Evolutionary conservation across 2,888 invertebrate species (phyloP).

Genomic region (Nesidiocoris tenuis): DNA sequence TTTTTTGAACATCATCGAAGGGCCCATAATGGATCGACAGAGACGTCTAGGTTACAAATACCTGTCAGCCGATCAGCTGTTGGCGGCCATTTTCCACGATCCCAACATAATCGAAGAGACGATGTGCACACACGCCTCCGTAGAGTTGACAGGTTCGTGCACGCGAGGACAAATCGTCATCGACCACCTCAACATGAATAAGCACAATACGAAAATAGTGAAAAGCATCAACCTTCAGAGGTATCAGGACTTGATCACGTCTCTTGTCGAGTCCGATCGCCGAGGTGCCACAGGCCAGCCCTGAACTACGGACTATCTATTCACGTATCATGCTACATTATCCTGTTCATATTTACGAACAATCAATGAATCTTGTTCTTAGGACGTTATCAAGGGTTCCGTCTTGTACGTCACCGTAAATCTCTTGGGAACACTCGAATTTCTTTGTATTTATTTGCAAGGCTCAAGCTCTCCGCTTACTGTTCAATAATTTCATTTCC

Average conservation of each 20-base stretch:
- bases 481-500: too few relatives aligned
- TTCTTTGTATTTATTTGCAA: too few relatives aligned
- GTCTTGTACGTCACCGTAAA: too few relatives aligned
- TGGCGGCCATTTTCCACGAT: constrained; percentile 40
- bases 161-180: constrained; percentile 49
- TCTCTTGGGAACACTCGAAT: too few relatives aligned
- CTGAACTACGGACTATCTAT: too few relatives aligned
- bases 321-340: too few relatives aligned
- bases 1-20: constrained; percentile 47
- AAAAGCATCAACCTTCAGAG: constrained; percentile 43
- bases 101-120: constrained; percentile 29
- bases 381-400: too few relatives aligned
- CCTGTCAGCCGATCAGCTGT: constrained; percentile 46
- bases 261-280: neutral
- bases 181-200: constrained; percentile 42
- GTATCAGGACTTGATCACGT: constrained; percentile 35
- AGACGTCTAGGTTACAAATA: constrained; percentile 44
- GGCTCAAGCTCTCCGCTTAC: too few relatives aligned
- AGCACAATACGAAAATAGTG: constrained; percentile 44
- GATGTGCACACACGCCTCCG: constrained; percentile 33
- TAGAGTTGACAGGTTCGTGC: constrained; percentile 44
- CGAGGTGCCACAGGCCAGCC: too few relatives aligned
- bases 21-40: constrained; percentile 43
- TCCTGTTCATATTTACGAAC: too few relatives aligned
- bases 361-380: too few relatives aligned